Percentiles rank a stretch among this genome's conserved stretches.
Evolutionary conservation across 2,888 invertebrate species (phyloP).

Genomic region (Eristalis arbustorum): DNA sequence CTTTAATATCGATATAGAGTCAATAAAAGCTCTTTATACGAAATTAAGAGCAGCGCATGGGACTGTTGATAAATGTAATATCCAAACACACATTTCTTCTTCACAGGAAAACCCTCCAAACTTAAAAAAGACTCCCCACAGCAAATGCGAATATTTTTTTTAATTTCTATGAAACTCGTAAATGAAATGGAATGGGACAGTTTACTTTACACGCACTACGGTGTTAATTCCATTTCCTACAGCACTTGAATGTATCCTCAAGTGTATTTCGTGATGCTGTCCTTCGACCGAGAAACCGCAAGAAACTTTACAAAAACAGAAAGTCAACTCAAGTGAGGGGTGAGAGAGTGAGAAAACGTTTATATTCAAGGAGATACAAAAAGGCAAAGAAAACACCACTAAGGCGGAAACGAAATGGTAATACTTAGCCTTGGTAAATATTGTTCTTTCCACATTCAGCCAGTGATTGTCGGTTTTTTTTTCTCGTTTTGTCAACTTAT

Average conservation of each 20-base stretch:
- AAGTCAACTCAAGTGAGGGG: background rate
- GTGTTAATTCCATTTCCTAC: conserved; percentile 40
- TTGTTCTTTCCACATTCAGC: conserved; percentile 24
- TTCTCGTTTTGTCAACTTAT: background rate
- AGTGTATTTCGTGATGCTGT: background rate
- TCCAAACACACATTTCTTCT: background rate
- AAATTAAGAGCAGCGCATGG: background rate
- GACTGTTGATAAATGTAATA: background rate
- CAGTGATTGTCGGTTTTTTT: background rate
- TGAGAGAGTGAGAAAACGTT: conserved; percentile 30
- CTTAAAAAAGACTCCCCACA: background rate
- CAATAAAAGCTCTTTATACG: background rate
- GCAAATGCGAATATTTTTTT: background rate
- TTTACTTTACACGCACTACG: conserved; percentile 1
- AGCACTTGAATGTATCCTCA: conserved; percentile 22
- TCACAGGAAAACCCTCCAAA: background rate
- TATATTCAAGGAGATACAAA: conserved; percentile 1
- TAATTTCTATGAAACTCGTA: background rate
- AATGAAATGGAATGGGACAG: background rate
- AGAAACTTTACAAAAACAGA: background rate
- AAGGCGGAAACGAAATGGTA: conserved; percentile 30
- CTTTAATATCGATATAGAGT: background rate
- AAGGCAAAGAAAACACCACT: conserved; percentile 9
- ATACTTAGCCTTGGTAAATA: conserved; percentile 36
- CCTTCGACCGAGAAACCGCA: background rate